These are phyloP conservation scores for Temnopleurus reevesii DNA, from an alignment of 53 echinoderm and acorn worm species.

Conservation along the genomic window DNA sequence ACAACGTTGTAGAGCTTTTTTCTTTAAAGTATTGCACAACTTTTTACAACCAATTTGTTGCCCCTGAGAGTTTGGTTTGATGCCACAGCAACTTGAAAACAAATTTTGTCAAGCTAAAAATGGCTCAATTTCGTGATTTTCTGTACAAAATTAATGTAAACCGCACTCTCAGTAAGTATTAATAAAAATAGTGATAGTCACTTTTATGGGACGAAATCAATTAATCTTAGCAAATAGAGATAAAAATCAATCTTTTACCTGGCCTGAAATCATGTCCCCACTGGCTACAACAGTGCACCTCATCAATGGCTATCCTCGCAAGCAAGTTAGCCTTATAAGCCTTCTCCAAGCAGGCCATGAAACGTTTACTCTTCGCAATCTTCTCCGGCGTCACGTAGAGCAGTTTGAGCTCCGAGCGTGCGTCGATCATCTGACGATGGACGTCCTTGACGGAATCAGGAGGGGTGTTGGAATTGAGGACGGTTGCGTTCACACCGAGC, in stretches of 20 bases:
- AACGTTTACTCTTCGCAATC: constrained; percentile 95
- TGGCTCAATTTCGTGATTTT: too few relatives aligned
- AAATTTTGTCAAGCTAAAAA: too few relatives aligned
- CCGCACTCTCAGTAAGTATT: too few relatives aligned
- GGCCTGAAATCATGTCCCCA: constrained; percentile 99
- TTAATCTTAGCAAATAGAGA: too few relatives aligned
- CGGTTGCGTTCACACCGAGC: constrained; percentile 65
- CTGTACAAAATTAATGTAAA: too few relatives aligned
- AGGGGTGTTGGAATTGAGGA: constrained; percentile 74
- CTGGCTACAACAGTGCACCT: constrained; percentile 98
- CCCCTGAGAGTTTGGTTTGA: too few relatives aligned
- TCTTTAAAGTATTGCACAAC: too few relatives aligned
- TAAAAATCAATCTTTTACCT: constrained; percentile 59
- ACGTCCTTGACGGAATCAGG: constrained; percentile 71
- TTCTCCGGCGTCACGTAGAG: constrained; percentile 98
- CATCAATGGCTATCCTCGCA: constrained; percentile 89
- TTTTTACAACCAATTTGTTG: too few relatives aligned
- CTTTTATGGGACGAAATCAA: too few relatives aligned
- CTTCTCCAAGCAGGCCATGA: constrained; percentile 92
- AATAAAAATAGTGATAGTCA: too few relatives aligned
- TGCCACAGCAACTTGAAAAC: too few relatives aligned
- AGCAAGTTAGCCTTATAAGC: constrained; percentile 72
- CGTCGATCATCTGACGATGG: constrained; percentile 78
- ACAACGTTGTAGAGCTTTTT: too few relatives aligned
- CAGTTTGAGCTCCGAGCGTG: constrained; percentile 70